Percentiles rank a stretch among this genome's conserved stretches.
Evolutionary conservation across 37 sponge, comb jelly and placozoan genomes (phyloP).

Genomic region (Spongia lamella): DNA sequence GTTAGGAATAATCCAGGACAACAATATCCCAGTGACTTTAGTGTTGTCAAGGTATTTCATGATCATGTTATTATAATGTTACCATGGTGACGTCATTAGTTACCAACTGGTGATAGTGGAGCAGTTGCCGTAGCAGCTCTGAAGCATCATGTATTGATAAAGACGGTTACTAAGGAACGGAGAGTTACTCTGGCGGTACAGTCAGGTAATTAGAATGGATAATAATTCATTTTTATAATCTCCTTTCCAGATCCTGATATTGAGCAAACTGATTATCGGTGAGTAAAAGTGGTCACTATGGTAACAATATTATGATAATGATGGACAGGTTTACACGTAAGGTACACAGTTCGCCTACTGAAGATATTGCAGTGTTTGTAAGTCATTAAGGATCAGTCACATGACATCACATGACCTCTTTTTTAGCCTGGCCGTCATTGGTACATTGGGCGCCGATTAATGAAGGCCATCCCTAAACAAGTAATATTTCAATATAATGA

Average conservation of each 20-base stretch:
- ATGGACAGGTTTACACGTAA: too few relatives aligned
- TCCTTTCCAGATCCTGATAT: too few relatives aligned
- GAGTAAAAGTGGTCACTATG: too few relatives aligned
- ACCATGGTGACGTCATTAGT: not conserved
- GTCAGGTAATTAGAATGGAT: not conserved
- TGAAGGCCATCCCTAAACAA: slow-evolving; percentile 86
- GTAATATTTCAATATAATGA: not conserved
- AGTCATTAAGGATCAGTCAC: not conserved
- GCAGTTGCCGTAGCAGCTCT: slow-evolving; percentile 36
- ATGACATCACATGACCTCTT: not conserved
- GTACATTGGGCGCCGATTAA: slow-evolving; percentile 77
- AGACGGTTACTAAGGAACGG: slow-evolving; percentile 75
- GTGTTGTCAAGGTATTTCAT: slow-evolving; percentile 48
- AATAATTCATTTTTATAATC: too few relatives aligned
- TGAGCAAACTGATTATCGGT: too few relatives aligned
- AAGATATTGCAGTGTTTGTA: slow-evolving; percentile 4
- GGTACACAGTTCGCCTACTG: too few relatives aligned
- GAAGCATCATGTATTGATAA: slow-evolving; percentile 50
- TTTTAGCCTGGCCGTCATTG: slow-evolving; percentile 74
- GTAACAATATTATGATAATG: too few relatives aligned
- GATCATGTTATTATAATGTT: too few relatives aligned
- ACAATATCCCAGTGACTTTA: slow-evolving; percentile 85
- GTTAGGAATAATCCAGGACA: slow-evolving; percentile 59
- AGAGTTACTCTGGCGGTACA: slow-evolving; percentile 43
- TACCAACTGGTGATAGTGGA: slow-evolving; percentile 1